Percentiles rank a stretch among this genome's conserved stretches.
Evolutionary conservation across 2,113 vertebrate genomes (phyloP).

Genomic region (Megaptera novaeangliae): DNA sequence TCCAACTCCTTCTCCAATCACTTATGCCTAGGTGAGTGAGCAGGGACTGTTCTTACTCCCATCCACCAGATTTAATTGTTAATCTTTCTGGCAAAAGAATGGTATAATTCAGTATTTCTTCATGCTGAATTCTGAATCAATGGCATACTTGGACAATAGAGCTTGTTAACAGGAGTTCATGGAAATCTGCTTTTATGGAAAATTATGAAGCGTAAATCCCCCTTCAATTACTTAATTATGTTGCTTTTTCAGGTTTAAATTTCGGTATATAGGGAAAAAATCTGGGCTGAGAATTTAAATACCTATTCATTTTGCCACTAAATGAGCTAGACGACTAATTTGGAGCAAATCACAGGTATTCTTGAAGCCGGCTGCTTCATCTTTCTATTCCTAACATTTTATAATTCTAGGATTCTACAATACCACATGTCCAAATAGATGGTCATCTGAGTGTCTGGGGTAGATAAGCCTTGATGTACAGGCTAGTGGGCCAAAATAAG

Average conservation of each 20-base stretch:
- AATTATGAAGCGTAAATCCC: not conserved
- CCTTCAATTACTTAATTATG: not conserved
- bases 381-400: constrained; percentile 3
- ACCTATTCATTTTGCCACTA: not conserved
- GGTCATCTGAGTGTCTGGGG: not conserved
- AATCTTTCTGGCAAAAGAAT: not conserved
- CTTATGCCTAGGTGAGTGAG: not conserved
- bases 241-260: constrained; percentile 19
- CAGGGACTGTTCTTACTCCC: not conserved
- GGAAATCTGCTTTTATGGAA: constrained; percentile 6
- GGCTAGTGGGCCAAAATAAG: not conserved
- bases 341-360: not conserved
- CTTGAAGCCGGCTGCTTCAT: not conserved
- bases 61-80: not conserved
- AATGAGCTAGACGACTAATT: not conserved
- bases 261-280: not conserved
- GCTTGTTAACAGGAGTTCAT: not conserved
- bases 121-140: not conserved
- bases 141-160: not conserved
- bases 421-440: not conserved
- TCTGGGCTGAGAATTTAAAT: not conserved
- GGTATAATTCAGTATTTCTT: not conserved
- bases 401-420: not conserved
- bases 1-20: not conserved
- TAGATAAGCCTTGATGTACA: not conserved